Base-by-base conservation (phyloP, 2,888 invertebrate species). In the Platycheirus rosarum region DNA sequence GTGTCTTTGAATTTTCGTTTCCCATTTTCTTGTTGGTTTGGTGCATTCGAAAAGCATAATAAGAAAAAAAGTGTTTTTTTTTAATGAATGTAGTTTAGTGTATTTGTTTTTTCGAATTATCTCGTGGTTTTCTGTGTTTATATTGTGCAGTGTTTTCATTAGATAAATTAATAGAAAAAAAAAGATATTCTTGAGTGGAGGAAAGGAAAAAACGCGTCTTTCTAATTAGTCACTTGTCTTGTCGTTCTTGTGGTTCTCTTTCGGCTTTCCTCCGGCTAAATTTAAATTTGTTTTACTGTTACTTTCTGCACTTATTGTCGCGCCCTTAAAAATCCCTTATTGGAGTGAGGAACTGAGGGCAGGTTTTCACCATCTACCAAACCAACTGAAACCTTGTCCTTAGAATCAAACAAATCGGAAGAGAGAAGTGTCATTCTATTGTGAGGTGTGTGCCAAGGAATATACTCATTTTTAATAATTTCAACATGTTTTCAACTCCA, bases 401-500 rank as follows among this genome's bases (percentile, higher is more conserved):
- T 75, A 70, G 75, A 55, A 62, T 51, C 44, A 65, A 48, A 69
- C 62, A 66, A 35, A 35, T 20, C 40, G 32, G 46, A 29, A 68
- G 23, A 14, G 44, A 60, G 49, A 74, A 63, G 37, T 62, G 23
- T 46, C 29, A 42, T 48, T 62, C 40, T 68, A 35, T 32, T 53
- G 40, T 57, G 46, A 4, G 32, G 37, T 63, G n/a, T n/a, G n/a
- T n/a, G n/a, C n/a, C 16, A 26, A 70, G 80, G 66, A 66, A 66
- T 66, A 66, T 66, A 70, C 16, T 42, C 44, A 46, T 70, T 75
- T 65, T 37, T 37, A 16, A 51, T 55, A 2, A 40, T 65, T 66
- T 60, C 75, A 80, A 66, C 60, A 80, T 80, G 80, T 53, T 76
- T 23, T 46, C 42, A 66, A 66, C n/a, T n/a, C n/a, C n/a, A n/a